Conservation (phyloP, 2,797 vertebrate species). For the Anableps anableps region DNA sequence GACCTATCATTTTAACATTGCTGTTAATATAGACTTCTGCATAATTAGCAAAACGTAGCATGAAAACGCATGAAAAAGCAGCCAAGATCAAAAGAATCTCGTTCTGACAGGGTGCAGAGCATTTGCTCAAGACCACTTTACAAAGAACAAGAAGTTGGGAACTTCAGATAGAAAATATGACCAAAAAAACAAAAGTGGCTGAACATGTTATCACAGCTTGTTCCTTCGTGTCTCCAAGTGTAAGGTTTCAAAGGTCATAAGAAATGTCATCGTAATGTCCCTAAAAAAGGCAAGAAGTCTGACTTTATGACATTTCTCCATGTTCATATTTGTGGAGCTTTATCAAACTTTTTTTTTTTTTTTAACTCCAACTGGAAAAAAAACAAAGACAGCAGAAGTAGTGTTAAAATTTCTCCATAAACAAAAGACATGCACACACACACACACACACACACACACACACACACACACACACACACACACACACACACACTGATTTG, state of each 20-base stretch:
- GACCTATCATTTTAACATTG: background rate
- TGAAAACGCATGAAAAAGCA: background rate
- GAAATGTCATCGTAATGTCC: background rate
- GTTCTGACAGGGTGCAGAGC: background rate
- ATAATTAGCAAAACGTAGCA: background rate
- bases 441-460: background rate
- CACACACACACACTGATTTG: background rate
- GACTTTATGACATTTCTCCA: background rate
- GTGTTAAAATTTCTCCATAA: background rate
- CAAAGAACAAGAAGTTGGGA: background rate
- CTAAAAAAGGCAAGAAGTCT: background rate
- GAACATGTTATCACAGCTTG: background rate
- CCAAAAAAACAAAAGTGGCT: background rate
- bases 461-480: background rate
- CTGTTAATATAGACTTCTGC: background rate
- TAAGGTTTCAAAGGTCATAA: background rate
- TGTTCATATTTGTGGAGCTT: background rate
- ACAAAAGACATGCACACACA: background rate
- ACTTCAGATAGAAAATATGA: background rate
- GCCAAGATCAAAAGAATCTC: background rate
- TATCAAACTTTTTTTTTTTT: background rate
- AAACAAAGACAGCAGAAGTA: background rate
- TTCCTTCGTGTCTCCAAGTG: background rate
- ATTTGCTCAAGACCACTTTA: background rate
- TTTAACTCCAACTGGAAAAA: constrained; percentile 1